Evolutionary conservation across 2,797 vertebrate genomes (phyloP).

Genomic region (Calcarius lapponicus): DNA sequence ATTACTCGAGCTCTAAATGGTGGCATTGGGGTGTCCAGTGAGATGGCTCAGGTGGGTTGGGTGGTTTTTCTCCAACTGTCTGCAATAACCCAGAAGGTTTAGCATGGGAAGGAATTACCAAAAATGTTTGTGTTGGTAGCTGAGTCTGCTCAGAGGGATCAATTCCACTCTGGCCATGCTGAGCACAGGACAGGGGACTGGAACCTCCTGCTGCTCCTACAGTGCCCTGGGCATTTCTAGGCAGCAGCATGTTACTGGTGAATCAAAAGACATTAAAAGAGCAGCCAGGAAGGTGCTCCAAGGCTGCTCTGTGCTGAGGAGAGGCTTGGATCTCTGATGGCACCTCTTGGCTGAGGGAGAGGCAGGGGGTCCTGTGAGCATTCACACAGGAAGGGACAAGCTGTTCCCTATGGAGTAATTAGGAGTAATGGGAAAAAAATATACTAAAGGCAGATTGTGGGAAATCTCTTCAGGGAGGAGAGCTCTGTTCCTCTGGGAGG

Average conservation of each 20-base stretch:
- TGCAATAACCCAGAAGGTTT: neutral
- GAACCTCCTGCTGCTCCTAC: neutral
- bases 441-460: neutral
- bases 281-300: neutral
- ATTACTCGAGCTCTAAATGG: neutral
- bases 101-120: neutral
- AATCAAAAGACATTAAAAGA: neutral
- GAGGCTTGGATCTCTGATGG: neutral
- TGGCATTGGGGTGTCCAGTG: neutral
- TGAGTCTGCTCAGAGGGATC: neutral
- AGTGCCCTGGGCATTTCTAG: neutral
- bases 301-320: neutral
- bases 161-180: fast-evolving
- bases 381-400: neutral
- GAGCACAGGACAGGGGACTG: neutral
- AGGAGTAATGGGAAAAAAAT: neutral
- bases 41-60: neutral
- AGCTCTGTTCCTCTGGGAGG: neutral
- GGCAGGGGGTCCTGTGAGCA: neutral
- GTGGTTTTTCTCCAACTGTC: neutral
- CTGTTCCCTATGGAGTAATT: neutral
- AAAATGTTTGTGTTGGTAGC: neutral
- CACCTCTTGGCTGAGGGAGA: neutral
- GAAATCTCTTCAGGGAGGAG: neutral
- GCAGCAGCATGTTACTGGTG: neutral